These are phyloP conservation scores for Sebastes vulpes DNA, from an alignment of 2,797 vertebrate genomes.

Conservation along the genomic window DNA sequence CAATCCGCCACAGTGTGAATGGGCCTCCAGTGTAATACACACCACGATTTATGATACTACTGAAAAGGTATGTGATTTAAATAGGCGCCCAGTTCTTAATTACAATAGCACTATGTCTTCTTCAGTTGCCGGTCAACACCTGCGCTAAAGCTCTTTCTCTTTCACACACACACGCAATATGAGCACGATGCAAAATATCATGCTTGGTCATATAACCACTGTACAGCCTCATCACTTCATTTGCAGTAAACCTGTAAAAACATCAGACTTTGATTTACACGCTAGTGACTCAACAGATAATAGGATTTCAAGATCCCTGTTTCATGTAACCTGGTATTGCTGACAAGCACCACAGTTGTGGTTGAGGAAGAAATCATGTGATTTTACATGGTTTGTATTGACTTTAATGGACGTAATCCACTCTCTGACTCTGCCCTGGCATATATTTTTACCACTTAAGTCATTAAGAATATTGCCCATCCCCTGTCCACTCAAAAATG, in stretches of 20 bases:
- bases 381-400: background rate
- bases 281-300: background rate
- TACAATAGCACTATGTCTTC: conserved; percentile 9
- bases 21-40: background rate
- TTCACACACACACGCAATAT: background rate
- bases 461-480: background rate
- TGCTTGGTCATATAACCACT: background rate
- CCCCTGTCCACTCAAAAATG: background rate
- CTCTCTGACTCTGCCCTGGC: background rate
- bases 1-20: conserved; percentile 11
- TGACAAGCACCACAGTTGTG: background rate
- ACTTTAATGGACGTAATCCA: background rate
- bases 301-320: background rate
- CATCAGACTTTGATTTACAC: background rate
- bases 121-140: background rate
- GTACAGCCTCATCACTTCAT: background rate
- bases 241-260: background rate
- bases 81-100: conserved; percentile 29
- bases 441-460: background rate
- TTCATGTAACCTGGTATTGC: background rate
- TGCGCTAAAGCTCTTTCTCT: background rate
- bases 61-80: conserved; percentile 34
- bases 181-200: background rate
- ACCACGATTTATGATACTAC: conserved; percentile 13
- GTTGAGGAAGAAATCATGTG: too few species aligned